Evolutionary conservation across 2,888 invertebrate species (phyloP), one percentile per base, ranked within the genome.

Genomic region (Rotaria macrura): DNA sequence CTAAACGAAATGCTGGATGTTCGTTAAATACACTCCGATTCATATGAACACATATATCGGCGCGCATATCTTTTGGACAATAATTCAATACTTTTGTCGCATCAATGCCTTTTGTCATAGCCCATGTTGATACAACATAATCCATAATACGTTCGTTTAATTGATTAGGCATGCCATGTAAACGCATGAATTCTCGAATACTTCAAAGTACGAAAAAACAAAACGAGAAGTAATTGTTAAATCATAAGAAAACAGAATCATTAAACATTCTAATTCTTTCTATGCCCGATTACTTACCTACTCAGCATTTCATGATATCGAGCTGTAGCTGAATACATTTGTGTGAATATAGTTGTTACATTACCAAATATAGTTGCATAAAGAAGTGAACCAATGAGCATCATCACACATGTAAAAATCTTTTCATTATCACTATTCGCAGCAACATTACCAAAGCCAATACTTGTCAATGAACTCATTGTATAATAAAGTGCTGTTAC

Each of bases 281-380:
- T 40, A 20, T 20, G 38, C 47, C 3, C 12, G 10, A 40, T 43
- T 43, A 79, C 79, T 25, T 43, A 79, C 79, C 79, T 79, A 93
- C 97, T 98, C 89, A 99, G 93, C 98, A 99, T 99, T 92, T 99
- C 99, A 93, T 99, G 99, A 92, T 99, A 99, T 92, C 98, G 95
- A 89, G 96, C 97, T 86, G 97, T 97, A 65, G 96, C 96, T 87
- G 96, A 96, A 88, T 97, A 97, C 96, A 98, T 97, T 93, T 97
- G 97, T 92, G 97, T 97, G 91, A 98, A 97, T 91, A 98, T 98
- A 88, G 97, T 98, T 87, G 97, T 98, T 91, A 99, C 98, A 93
- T 99, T 98, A 91, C 98, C 98, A 92, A 99, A 99, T 91, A 99
- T 99, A 88, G 98, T 97, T 88, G 98, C 98, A 92, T 99, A 99